These are phyloP conservation scores for Corythucha ciliata DNA, from an alignment of 2,888 invertebrate genomes.

Conservation along the genomic window DNA sequence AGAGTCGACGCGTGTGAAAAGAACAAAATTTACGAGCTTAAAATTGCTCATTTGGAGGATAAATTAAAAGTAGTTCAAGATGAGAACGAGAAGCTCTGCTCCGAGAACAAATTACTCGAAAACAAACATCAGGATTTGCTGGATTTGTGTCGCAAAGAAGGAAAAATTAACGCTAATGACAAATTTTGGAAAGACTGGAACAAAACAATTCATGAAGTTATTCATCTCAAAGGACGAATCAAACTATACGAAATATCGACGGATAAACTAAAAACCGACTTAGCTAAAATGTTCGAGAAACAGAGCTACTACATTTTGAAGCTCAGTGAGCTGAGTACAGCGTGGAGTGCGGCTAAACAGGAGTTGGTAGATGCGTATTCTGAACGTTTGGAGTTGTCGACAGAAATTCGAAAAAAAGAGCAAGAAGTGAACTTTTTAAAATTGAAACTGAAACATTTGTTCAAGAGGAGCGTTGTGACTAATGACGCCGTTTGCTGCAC, in stretches of 20 bases:
- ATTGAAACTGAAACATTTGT: slow-evolving; percentile 20
- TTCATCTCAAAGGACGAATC: slow-evolving; percentile 22
- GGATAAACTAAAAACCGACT: no score
- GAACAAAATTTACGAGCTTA: slow-evolving; percentile 8
- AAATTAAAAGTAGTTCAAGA: slow-evolving; percentile 12
- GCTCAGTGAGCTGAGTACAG: no score
- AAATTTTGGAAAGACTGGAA: slow-evolving; percentile 20
- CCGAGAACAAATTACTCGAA: slow-evolving; percentile 21
- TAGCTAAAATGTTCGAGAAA: no score
- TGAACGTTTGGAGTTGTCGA: slow-evolving; percentile 14
- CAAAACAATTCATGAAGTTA: slow-evolving; percentile 24
- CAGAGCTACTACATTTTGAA: no score
- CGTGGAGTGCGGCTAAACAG: no score
- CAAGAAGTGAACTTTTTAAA: slow-evolving; percentile 22
- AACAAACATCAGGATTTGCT: slow-evolving; percentile 12
- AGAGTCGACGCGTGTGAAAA: slow-evolving; percentile 8
- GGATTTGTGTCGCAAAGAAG: slow-evolving; percentile 2
- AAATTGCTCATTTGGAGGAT: slow-evolving; percentile 16
- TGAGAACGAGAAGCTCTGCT: slow-evolving; percentile 9
- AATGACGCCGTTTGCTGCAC: slow-evolving; percentile 1
- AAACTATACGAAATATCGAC: no score
- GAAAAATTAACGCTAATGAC: neutral
- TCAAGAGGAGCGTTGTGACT: slow-evolving; percentile 9
- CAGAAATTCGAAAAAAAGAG: slow-evolving; percentile 25
- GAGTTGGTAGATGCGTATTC: no score